Conservation (phyloP, 2,797 vertebrate species). For the Ctenopoma multispine region DNA sequence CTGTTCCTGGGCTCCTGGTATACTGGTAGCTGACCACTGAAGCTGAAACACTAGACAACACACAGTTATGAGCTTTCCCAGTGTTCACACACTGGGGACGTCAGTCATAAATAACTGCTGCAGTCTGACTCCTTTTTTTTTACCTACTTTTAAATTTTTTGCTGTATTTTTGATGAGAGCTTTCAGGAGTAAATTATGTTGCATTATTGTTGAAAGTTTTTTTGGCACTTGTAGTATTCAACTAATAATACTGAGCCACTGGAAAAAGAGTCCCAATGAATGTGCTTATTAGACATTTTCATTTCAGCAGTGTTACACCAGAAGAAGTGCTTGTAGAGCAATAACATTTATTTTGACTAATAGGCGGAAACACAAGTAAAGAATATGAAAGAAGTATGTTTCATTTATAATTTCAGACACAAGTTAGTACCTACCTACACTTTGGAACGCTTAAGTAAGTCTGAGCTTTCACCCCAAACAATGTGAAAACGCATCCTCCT, state of each 20-base stretch:
- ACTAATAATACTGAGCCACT: slow-evolving; percentile 26
- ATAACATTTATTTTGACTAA: neutral
- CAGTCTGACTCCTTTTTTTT: slow-evolving; percentile 27
- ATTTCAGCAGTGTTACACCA: neutral
- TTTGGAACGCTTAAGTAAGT: neutral
- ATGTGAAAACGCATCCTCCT: slow-evolving; percentile 55
- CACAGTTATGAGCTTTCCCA: neutral
- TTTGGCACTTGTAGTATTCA: slow-evolving; percentile 28
- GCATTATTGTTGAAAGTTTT: slow-evolving; percentile 7
- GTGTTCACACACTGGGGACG: slow-evolving; percentile 21
- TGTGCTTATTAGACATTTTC: neutral
- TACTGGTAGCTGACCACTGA: slow-evolving; percentile 63
- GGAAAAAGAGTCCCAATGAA: slow-evolving; percentile 9
- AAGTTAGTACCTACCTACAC: neutral
- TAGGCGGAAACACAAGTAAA: neutral
- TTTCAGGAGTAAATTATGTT: slow-evolving; percentile 38
- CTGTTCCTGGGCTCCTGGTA: slow-evolving; percentile 24
- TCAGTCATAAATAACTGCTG: slow-evolving; percentile 41
- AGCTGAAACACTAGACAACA: slow-evolving; percentile 49
- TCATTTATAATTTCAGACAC: slow-evolving; percentile 5
- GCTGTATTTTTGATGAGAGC: slow-evolving; percentile 27
- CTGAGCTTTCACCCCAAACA: slow-evolving; percentile 44
- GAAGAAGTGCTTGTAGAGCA: neutral
- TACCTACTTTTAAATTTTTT: neutral
- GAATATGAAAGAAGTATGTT: neutral